Conservation (phyloP, 2,797 vertebrate species). For the Scolopax rusticola region DNA sequence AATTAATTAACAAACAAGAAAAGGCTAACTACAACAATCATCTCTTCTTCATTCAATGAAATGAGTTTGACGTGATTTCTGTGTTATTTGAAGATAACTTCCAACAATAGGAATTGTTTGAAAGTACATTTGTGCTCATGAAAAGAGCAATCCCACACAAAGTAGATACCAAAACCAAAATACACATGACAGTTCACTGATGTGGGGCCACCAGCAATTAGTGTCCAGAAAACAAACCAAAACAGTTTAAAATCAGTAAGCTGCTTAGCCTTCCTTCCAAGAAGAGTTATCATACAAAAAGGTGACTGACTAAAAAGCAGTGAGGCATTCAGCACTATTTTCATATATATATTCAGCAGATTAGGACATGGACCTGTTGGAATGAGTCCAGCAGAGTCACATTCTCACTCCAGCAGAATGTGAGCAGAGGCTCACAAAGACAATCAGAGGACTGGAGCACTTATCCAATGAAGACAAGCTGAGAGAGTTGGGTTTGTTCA, state of each 20-base stretch:
- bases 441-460: no score
- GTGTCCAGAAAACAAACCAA: background rate
- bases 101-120: background rate
- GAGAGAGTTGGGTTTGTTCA: no score
- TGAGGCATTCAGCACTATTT: background rate
- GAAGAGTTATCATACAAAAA: background rate
- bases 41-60: background rate
- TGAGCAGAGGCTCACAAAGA: no score
- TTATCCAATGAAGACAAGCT: no score
- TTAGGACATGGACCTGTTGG: no score
- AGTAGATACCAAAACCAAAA: background rate
- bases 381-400: no score
- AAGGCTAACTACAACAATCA: background rate
- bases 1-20: slow-evolving; percentile 12
- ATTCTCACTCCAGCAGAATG: no score
- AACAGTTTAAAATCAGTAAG: background rate
- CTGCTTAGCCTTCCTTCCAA: background rate
- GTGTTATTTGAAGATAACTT: background rate
- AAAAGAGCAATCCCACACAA: background rate
- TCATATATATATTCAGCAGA: no score
- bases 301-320: slow-evolving; percentile 1
- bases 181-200: background rate
- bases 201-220: background rate
- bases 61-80: background rate
- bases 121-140: background rate